These are phyloP conservation scores for Lamprotornis superbus DNA, from an alignment of 2,113 vertebrate genomes.

Conservation along the genomic window DNA sequence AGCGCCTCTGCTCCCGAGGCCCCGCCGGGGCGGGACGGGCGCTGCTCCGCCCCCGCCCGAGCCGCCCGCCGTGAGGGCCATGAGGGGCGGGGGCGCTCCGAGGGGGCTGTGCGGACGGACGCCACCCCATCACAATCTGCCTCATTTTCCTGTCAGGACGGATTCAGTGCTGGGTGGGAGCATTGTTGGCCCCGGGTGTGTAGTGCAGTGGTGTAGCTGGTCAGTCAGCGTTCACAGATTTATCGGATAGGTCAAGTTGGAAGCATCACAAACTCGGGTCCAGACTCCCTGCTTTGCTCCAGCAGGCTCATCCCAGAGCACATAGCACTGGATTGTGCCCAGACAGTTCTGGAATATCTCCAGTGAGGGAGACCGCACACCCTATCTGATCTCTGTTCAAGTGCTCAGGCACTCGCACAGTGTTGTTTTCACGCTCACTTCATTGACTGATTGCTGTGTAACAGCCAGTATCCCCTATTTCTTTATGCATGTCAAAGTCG, in stretches of 20 bases:
- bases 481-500: fast-evolving
- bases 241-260: neutral
- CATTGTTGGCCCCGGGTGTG: neutral
- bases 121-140: fast-evolving
- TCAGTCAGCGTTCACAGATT: neutral
- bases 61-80: no score
- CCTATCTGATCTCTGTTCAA: neutral
- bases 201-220: neutral
- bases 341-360: neutral
- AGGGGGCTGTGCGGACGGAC: neutral
- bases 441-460: neutral
- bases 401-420: neutral
- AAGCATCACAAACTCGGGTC: neutral
- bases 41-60: neutral
- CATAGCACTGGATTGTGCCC: neutral
- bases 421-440: neutral
- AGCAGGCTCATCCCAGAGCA: neutral
- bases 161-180: neutral
- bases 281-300: neutral
- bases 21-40: neutral
- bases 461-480: neutral
- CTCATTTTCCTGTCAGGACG: neutral
- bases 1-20: neutral
- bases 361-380: neutral
- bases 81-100: no score